Percentiles rank a stretch among this genome's conserved stretches.
Evolutionary conservation across 2,113 vertebrate species (phyloP).

Genomic region (Morphnarchus princeps): DNA sequence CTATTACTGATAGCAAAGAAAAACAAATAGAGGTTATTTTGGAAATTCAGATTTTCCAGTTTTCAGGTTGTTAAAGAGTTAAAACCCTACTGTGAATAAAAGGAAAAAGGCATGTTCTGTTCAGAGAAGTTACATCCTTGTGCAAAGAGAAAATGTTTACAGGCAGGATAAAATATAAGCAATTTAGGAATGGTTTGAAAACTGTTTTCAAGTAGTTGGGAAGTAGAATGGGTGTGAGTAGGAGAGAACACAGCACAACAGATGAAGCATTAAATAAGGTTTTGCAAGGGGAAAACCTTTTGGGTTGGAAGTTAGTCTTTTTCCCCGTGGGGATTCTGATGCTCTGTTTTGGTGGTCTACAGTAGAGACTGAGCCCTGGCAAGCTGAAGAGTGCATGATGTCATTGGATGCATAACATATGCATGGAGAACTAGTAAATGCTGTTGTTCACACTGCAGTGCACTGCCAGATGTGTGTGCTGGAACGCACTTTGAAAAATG

Average conservation of each 20-base stretch:
- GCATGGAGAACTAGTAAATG: slow-evolving; percentile 44
- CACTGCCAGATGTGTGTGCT: slow-evolving; percentile 61
- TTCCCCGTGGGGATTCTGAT: slow-evolving; percentile 46
- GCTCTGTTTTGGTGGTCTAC: slow-evolving; percentile 75
- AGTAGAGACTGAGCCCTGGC: slow-evolving; percentile 64
- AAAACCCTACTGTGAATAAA: not conserved
- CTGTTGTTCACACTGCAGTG: slow-evolving; percentile 48
- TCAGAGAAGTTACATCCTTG: not conserved
- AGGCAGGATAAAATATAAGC: not conserved
- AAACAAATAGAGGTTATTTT: not conserved
- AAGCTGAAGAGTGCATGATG: slow-evolving; percentile 58
- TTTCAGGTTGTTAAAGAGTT: slow-evolving; percentile 5
- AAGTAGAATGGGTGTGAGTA: not conserved
- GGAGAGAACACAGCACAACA: slow-evolving; percentile 1
- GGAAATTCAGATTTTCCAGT: not conserved
- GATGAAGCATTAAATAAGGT: slow-evolving; percentile 45
- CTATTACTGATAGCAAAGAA: not conserved
- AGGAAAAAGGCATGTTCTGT: not conserved
- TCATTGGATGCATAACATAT: slow-evolving; percentile 71
- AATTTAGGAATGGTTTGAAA: not conserved
- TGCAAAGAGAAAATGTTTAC: not conserved
- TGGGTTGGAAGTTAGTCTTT: slow-evolving; percentile 34
- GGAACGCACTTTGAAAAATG: slow-evolving; percentile 27
- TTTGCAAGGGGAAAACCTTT: slow-evolving; percentile 49
- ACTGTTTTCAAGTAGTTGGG: not conserved